Percentiles rank a stretch among this genome's conserved stretches.
phyloP scores from a whole-genome alignment of 2,113 vertebrate species.

The Perognathus longimembris region DNA sequence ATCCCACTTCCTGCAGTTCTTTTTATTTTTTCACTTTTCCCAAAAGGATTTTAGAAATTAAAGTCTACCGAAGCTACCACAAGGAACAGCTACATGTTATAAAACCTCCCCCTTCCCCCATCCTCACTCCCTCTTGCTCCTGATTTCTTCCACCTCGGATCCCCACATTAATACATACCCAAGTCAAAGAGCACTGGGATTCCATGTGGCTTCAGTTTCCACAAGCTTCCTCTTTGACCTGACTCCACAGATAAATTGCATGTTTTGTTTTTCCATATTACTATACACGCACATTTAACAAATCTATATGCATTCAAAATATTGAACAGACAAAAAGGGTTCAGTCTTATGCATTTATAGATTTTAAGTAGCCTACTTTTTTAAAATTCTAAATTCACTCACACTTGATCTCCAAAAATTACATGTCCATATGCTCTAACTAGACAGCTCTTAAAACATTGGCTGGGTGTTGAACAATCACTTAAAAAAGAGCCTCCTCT shows the following conservation, averaged over 20 bases:
- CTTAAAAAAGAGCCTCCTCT: slow-evolving; percentile 63
- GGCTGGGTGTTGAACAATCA: slow-evolving; percentile 76
- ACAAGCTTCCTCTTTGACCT: not conserved
- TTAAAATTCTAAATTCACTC: slow-evolving; percentile 74
- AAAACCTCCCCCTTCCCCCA: too few relatives aligned
- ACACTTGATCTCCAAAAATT: slow-evolving; percentile 78
- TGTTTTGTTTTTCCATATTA: slow-evolving; percentile 67
- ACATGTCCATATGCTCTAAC: slow-evolving; percentile 74
- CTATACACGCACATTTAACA: slow-evolving; percentile 80
- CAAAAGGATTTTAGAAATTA: not conserved
- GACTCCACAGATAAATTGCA: not conserved
- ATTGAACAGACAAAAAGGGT: slow-evolving; percentile 77
- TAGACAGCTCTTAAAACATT: slow-evolving; percentile 81
- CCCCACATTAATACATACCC: not conserved
- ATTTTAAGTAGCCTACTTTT: slow-evolving; percentile 80
- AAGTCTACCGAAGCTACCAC: slow-evolving; percentile 11
- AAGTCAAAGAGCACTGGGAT: not conserved
- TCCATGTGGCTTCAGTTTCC: not conserved
- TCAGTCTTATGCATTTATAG: slow-evolving; percentile 77
- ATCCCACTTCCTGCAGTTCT: slow-evolving; percentile 28
- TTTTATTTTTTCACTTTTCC: slow-evolving; percentile 28
- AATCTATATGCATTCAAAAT: slow-evolving; percentile 66
- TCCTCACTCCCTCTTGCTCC: not conserved
- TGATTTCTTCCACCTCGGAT: not conserved
- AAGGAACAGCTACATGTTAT: slow-evolving; percentile 24